Base-by-base conservation (phyloP, 2,797 vertebrate genomes). In the Cygnus olor region DNA sequence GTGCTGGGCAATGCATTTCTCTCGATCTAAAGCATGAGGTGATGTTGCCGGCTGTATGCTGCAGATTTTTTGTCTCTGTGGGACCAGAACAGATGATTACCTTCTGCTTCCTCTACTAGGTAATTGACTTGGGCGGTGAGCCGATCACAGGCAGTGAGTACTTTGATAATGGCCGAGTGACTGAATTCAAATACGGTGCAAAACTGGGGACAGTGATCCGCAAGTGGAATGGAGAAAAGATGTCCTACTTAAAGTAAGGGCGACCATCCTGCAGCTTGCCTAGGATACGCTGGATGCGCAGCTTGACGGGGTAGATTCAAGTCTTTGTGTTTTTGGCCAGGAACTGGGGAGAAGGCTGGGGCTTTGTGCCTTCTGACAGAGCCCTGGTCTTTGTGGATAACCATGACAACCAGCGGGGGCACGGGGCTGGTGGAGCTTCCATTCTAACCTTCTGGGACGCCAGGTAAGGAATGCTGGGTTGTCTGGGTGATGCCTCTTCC, bases 321-420 rank as follows among this genome's bases (percentile, higher is more conserved):
- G 34, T 40, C 18, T n/a, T n/a, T 56, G 64, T 79, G 84, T 40
- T 57, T 89, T 63, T 58, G 17, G 4, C 56, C 93, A 99, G 99
- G 96, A 99, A 96, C 97, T 99, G 99, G 99, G 99, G 99, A 96
- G 99, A 99, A 97, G 99, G 98, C 25, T 99, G 99, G 99, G 98
- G 98, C 51, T 99, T 99, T 64, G 95, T 99, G 98, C 89, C 98
- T n/a, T 94, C 98, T 0, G 97, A 98, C 64, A 98, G 97, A 95
- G 99, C 99, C 4, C 27, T 99, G 18, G 99, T 99, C 60, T 99
- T 99, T 91, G 97, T 99, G 91, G 99, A 99, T 89, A 99, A 99
- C 89, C 99, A 99, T 1, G 99, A 99, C 97, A 99, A 99, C 91
- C 99, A 99, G 96, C 98, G 99, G 76, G 99, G 99, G 1, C 98